Evolutionary conservation across 2,797 vertebrate genomes (phyloP), one percentile per base, ranked within the genome.

Genomic region (Acipenser transmontanus): DNA sequence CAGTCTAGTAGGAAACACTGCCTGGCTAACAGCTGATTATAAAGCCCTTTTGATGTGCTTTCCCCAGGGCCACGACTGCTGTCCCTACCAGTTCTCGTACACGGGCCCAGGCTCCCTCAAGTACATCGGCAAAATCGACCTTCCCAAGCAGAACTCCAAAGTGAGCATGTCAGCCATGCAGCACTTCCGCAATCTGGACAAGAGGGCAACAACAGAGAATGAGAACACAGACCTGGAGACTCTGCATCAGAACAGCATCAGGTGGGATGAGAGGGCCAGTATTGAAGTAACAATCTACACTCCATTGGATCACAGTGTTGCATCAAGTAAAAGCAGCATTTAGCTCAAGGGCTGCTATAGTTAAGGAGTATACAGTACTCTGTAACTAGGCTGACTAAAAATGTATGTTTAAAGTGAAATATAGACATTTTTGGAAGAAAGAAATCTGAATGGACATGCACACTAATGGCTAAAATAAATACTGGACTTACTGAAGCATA

Each of bases 221-320:
- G 85, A 86, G 6, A 70, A 50, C 62, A 79, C 69, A 0, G 89
- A 87, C 20, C 47, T 86, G 70, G 69, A 50, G 17, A 83, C 79
- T 8, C 72, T 88, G 50, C 89, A 92, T 72, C 88, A 91, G 78
- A 92, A 93, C 85, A 91, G 87, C 83, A 90, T 92, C 74, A 89
- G 77, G 89, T 91, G 79, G 78, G 72, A 57, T 34, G 34, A 34
- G 34, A 34, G 34, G 34, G 34, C 34, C 34, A 34, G 34, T 34
- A 34, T 4, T 34, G 34, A 4, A 34, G 34, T 34, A 34, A 34
- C 34, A 34, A 34, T 34, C 34, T 34, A 34, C 34, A 34, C 2
- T 34, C 34, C 34, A 34, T 4, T 34, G 4, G 34, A 34, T 34
- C 34, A 4, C 34, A 34, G 34, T 3, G 34, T 3, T 34, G 34